Percentiles rank a stretch among this genome's conserved stretches.
These are phyloP conservation scores for Clamator glandarius DNA, from an alignment of 2,797 vertebrate species.

Conservation along the genomic window DNA sequence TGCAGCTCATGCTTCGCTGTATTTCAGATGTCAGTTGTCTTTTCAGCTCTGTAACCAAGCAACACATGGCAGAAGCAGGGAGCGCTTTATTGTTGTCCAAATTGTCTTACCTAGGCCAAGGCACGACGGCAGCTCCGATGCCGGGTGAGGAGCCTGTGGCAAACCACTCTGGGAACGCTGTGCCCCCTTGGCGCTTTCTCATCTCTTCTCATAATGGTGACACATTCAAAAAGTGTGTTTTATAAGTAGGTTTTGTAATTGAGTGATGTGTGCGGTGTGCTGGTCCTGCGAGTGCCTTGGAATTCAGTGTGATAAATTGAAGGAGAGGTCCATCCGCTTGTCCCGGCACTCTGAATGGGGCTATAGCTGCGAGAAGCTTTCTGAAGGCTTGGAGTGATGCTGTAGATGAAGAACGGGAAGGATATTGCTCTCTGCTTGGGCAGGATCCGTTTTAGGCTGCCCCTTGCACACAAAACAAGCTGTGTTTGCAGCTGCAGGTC, in stretches of 20 bases:
- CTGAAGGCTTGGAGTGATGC: neutral
- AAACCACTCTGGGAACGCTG: accelerated
- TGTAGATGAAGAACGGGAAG: neutral
- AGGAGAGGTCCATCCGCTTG: accelerated
- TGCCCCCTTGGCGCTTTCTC: accelerated
- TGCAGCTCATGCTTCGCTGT: neutral
- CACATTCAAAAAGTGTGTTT: accelerated
- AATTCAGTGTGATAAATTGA: neutral
- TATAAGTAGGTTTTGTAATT: neutral
- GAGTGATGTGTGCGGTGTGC: neutral
- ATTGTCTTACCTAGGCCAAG: conserved; percentile 1
- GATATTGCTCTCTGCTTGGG: neutral
- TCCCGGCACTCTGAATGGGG: accelerated
- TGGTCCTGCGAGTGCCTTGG: neutral
- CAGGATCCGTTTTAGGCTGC: accelerated
- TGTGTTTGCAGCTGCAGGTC: neutral
- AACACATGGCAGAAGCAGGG: conserved; percentile 35
- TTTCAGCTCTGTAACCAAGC: conserved; percentile 63
- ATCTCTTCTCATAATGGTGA: accelerated
- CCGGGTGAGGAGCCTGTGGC: neutral
- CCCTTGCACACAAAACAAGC: neutral
- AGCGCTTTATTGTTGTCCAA: conserved; percentile 25
- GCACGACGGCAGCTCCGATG: neutral
- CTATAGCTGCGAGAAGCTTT: neutral
- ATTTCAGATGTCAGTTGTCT: conserved; percentile 31